Conservation (phyloP, 2,888 invertebrate genomes). For the Halictus ligatus region DNA sequence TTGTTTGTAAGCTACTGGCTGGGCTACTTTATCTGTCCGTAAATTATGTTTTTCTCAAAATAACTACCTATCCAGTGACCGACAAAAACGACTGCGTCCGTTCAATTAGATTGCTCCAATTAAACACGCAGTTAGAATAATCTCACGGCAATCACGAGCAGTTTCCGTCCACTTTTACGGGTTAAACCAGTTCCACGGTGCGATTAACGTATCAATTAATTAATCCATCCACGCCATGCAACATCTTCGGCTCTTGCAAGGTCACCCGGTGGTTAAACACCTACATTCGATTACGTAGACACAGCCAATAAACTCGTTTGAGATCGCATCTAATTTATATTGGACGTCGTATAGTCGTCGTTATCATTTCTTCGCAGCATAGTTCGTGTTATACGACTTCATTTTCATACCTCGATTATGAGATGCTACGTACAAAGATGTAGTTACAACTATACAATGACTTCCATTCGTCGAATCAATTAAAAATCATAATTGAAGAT, state of each 20-base stretch:
- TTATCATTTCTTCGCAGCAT: too few species aligned
- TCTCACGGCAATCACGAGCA: constrained; percentile 7
- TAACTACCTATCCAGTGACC: neutral
- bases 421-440: too few species aligned
- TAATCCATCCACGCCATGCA: neutral
- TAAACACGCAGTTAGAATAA: neutral
- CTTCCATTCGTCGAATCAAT: too few species aligned
- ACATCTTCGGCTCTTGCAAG: constrained; percentile 1
- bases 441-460: too few species aligned
- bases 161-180: neutral
- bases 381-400: too few species aligned
- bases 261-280: constrained; percentile 6
- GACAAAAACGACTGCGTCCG: neutral
- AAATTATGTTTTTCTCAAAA: neutral
- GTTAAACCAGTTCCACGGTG: neutral
- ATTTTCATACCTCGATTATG: too few species aligned
- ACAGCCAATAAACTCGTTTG: neutral
- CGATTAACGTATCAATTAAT: constrained; percentile 18
- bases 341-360: too few species aligned
- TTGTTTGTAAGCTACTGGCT: too few species aligned
- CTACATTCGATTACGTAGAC: neutral
- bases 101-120: neutral
- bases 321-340: too few species aligned
- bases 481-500: too few species aligned
- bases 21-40: neutral